Percentiles rank a stretch among this genome's conserved stretches.
Evolutionary conservation across 1,140 invertebrate species (phyloP).

Genomic region (Aporrectodea caliginosa): DNA sequence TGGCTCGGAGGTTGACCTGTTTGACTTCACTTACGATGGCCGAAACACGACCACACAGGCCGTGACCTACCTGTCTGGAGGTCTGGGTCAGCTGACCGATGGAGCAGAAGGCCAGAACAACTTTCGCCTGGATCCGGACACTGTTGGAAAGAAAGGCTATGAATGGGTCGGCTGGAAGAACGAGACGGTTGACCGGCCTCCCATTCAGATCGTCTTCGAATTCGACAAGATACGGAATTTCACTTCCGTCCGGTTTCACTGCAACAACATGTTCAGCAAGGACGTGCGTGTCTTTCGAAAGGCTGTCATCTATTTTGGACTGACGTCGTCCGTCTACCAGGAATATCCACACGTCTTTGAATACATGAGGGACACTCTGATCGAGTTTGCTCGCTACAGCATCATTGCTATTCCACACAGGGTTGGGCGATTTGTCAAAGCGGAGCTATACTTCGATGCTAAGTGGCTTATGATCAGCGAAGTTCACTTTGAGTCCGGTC

Average conservation of each 20-base stretch:
- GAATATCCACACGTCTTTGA: conserved; percentile 67
- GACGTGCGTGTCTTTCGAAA: conserved; percentile 61
- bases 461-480: conserved; percentile 88
- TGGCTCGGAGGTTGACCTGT: conserved; percentile 73
- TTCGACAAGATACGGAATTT: conserved; percentile 85
- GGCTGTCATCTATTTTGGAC: conserved; percentile 74
- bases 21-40: conserved; percentile 89
- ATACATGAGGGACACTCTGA: conserved; percentile 75
- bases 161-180: conserved; percentile 77
- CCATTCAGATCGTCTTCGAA: conserved; percentile 65
- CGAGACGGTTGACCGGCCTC: conserved; percentile 56
- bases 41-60: conserved; percentile 42
- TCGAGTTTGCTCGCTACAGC: conserved; percentile 76
- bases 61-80: conserved; percentile 61
- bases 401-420: conserved; percentile 78
- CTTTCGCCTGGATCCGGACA: conserved; percentile 67
- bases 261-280: conserved; percentile 68
- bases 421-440: conserved; percentile 74
- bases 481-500: conserved; percentile 59
- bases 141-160: conserved; percentile 64
- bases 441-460: conserved; percentile 74
- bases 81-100: conserved; percentile 83
- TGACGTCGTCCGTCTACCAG: conserved; percentile 60
- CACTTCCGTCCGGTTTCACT: conserved; percentile 75
- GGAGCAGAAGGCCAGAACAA: conserved; percentile 72